Evolutionary conservation across 2,113 vertebrate species (phyloP).

Genomic region (Rafetus swinhoei): DNA sequence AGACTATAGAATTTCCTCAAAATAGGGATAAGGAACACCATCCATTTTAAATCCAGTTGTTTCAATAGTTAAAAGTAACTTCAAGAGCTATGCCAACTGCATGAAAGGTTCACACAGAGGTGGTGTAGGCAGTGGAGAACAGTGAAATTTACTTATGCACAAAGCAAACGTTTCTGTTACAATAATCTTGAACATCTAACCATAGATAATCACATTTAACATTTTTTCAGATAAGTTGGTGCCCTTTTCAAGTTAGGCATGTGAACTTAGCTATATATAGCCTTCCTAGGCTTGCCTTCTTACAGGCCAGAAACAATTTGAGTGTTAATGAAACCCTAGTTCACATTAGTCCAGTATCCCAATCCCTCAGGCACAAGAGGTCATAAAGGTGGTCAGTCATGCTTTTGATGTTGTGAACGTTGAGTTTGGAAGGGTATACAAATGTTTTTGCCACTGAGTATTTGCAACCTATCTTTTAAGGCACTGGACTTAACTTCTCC

Average conservation of each 20-base stretch:
- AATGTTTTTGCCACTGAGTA: not conserved
- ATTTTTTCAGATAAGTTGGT: not conserved
- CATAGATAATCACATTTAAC: not conserved
- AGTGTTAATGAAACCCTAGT: not conserved
- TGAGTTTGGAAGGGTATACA: not conserved
- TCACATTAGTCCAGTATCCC: not conserved
- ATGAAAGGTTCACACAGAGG: not conserved
- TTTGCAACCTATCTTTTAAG: constrained; percentile 69
- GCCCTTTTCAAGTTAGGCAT: not conserved
- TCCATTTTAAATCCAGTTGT: not conserved
- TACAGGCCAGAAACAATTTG: not conserved
- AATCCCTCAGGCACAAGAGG: not conserved
- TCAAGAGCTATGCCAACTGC: not conserved
- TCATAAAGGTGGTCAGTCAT: not conserved
- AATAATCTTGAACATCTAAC: not conserved
- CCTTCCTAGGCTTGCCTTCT: not conserved
- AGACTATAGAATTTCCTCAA: constrained; percentile 15
- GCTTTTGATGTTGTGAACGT: not conserved
- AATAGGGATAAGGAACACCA: not conserved
- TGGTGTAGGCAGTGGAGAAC: not conserved
- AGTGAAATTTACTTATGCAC: not conserved
- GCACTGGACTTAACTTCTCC: constrained; percentile 75
- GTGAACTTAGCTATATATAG: not conserved
- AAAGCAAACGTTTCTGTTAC: not conserved
- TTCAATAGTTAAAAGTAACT: not conserved